Percentiles rank a stretch among this genome's conserved stretches.
phyloP scores from a whole-genome alignment of 2,797 vertebrate genomes.

The Oreochromis mossambicus region DNA sequence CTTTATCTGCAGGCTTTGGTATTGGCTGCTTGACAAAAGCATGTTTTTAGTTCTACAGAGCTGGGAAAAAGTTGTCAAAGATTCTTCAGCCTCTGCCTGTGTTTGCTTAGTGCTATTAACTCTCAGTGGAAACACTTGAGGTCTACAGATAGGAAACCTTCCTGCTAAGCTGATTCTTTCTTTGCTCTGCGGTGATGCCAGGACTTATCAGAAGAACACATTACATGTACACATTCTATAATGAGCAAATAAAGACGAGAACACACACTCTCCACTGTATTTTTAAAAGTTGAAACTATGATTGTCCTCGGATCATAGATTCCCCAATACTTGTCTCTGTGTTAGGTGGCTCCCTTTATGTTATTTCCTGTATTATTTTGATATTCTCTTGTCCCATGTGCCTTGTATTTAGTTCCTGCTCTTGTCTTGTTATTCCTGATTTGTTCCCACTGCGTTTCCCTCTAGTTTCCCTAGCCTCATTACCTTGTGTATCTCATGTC shows the following conservation, averaged over 20 bases:
- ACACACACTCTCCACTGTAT: neutral
- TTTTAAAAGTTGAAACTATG: neutral
- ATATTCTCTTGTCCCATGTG: neutral
- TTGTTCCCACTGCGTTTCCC: neutral
- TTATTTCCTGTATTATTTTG: neutral
- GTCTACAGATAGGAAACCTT: constrained; percentile 33
- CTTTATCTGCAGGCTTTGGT: neutral
- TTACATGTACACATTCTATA: neutral
- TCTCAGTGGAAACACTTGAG: constrained; percentile 14
- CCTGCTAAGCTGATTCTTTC: constrained; percentile 19
- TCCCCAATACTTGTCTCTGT: neutral
- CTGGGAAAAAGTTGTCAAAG: constrained; percentile 2
- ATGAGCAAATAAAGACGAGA: neutral
- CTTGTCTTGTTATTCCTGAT: neutral
- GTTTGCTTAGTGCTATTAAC: constrained; percentile 21
- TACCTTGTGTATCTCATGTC: neutral
- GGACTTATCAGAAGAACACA: constrained; percentile 46
- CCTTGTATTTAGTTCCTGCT: rapidly evolving
- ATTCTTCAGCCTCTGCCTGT: neutral
- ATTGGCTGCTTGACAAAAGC: neutral
- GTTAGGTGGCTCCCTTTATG: neutral
- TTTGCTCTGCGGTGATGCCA: neutral
- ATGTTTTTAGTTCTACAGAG: neutral
- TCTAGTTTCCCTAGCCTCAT: neutral
- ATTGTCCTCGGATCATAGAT: neutral